Evolutionary conservation across 1,140 invertebrate genomes (phyloP).

Genomic region (Capitella teleta): DNA sequence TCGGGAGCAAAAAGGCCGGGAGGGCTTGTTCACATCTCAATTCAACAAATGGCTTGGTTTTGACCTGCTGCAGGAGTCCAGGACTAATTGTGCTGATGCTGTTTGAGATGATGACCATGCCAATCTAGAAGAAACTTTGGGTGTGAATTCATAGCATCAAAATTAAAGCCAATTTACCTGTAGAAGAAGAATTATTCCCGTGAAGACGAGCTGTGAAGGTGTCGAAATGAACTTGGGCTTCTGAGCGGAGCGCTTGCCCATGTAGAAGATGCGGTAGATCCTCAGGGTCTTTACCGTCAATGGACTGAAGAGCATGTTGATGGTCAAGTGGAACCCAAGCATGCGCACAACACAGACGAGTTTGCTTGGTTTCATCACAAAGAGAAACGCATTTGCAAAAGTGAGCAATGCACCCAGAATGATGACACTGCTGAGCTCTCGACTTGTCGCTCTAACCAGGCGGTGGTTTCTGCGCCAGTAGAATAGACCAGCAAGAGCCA

Average conservation of each 20-base stretch:
- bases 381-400: conserved; percentile 15
- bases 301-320: conserved; percentile 55
- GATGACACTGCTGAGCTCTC: conserved; percentile 23
- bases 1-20: conserved; percentile 13
- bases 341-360: conserved; percentile 48
- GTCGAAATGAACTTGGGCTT: background rate
- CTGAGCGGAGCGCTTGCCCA: conserved; percentile 49
- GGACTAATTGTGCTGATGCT: conserved; percentile 1
- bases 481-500: conserved; percentile 17
- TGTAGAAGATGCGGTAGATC: conserved; percentile 57
- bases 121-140: conserved; percentile 5
- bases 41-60: conserved; percentile 13
- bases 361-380: conserved; percentile 42
- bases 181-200: background rate
- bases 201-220: conserved; percentile 8
- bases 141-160: background rate
- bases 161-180: background rate
- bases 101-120: conserved; percentile 4
- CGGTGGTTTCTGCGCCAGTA: conserved; percentile 14
- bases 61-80: conserved; percentile 3
- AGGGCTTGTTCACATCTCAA: conserved; percentile 13
- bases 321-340: conserved; percentile 52
- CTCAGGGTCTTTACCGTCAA: conserved; percentile 61
- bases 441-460: conserved; percentile 26
- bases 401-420: conserved; percentile 18